Evolutionary conservation across 2,113 vertebrate species (phyloP), one percentile per base, ranked within the genome.

Genomic region (Saguinus midas): DNA sequence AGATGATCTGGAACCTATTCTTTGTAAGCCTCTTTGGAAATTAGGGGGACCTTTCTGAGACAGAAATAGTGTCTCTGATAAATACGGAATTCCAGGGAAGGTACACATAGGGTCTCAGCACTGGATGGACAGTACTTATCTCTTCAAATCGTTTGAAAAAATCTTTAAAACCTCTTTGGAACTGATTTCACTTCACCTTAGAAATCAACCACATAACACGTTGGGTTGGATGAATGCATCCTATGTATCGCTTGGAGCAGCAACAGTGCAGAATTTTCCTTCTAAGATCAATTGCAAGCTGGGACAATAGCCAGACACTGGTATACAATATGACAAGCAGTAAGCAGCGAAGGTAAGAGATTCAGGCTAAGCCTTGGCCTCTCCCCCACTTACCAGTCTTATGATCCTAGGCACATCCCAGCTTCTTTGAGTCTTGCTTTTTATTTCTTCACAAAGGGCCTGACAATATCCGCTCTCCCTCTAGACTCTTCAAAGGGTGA

Each of bases 131-230:
- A 25, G 70, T 23, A 5, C 32, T 88, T 52, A 0, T 86, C 27
- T 82, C 35, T 86, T 79, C 68, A 58, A 58, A 79, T 43, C 86
- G 20, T 21, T 64, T 45, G 48, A 86, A 91, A 20, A 58, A 75
- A 88, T 25, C 6, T 55, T 55, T 70, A n/a, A 32, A 64, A 90
- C 32, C 45, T 94, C 57, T 45, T 72, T 75, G 55, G 43, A 37
- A 20, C 7, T 40, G 25, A 52, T 86, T 90, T 87, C 27, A 43
- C 94, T 97, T 92, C 75, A 55, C 81, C 55, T 73, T 91, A n/a
- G 40, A 92, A 95, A 90, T 58, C 90, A 95, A 73, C 21, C 29
- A 72, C 16, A 8, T 45, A 81, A 58, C 72, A 94, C 2, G 45
- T 8, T 85, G 37, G 5, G 18, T 64, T 79, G 72, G 9, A 61